Conservation (phyloP, 2,797 vertebrate species). For the Silurus aristotelis region DNA sequence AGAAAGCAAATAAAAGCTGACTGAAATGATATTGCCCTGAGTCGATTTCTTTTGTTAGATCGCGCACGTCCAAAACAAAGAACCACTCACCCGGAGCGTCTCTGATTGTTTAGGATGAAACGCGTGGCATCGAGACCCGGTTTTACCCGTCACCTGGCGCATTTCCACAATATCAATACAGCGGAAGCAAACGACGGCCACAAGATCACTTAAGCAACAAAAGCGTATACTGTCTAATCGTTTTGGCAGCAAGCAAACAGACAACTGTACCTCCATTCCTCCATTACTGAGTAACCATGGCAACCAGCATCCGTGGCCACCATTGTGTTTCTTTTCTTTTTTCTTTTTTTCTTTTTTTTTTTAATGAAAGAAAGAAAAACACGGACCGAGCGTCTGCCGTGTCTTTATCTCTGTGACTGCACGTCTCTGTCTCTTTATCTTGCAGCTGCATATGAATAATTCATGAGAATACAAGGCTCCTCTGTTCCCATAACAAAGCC, state of each 20-base stretch:
- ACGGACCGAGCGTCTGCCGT: neutral
- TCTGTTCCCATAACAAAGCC: conserved; percentile 81
- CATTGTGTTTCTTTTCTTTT: neutral
- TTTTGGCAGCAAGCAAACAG: conserved; percentile 17
- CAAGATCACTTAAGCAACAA: neutral
- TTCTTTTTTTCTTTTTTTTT: neutral
- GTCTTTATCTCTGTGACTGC: conserved; percentile 74
- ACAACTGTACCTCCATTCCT: conserved; percentile 61
- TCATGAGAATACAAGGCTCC: conserved; percentile 80
- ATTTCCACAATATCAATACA: neutral
- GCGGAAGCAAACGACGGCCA: neutral
- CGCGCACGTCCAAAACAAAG: neutral
- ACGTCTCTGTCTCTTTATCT: conserved; percentile 76
- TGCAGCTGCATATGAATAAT: conserved; percentile 84
- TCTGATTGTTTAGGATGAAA: neutral
- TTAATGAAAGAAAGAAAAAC: neutral
- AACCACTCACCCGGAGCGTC: neutral
- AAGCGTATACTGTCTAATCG: conserved; percentile 6
- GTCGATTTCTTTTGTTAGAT: conserved; percentile 14
- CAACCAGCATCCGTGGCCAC: conserved; percentile 35
- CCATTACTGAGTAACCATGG: conserved; percentile 32
- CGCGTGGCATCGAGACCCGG: no score
- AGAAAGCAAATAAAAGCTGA: neutral
- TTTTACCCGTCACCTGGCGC: neutral
- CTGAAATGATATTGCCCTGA: neutral